Conservation (phyloP, 1,140 invertebrate species). For the Spodoptera litura region DNA sequence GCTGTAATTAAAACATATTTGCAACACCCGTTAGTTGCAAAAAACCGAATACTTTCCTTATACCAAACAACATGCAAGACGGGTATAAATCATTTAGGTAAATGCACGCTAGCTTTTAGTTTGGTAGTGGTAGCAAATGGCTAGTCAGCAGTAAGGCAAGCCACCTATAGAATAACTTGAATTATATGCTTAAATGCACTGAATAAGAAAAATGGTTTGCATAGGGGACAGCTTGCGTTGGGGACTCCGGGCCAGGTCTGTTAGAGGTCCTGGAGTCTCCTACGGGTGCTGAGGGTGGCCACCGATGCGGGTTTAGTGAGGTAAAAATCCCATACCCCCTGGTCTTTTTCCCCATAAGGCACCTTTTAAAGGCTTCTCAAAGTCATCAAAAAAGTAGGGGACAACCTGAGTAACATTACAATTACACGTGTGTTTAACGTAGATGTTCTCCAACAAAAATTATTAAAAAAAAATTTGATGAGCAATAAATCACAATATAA, state of each 20-base stretch:
- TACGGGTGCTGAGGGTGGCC: no score
- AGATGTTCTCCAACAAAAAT: background rate
- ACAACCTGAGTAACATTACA: no score
- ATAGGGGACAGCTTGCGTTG: no score
- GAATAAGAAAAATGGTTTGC: background rate
- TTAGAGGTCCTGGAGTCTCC: no score
- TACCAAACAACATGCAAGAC: background rate
- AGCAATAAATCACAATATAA: no score
- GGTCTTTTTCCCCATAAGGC: no score
- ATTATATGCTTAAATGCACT: background rate
- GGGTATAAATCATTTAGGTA: background rate
- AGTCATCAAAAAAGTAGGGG: no score
- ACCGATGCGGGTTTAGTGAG: no score
- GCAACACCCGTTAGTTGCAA: background rate
- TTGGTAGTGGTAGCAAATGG: background rate
- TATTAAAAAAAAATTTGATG: background rate
- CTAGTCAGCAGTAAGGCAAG: background rate
- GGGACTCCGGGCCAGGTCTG: no score
- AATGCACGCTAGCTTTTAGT: background rate
- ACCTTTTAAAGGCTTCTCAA: no score
- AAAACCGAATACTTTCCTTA: background rate
- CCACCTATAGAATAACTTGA: background rate
- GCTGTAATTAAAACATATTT: background rate
- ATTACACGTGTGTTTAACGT: no score
- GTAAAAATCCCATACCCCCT: no score